Evolutionary conservation across 2,797 vertebrate species (phyloP), one percentile per base, ranked within the genome.

Genomic region (Epinephelus awoara): DNA sequence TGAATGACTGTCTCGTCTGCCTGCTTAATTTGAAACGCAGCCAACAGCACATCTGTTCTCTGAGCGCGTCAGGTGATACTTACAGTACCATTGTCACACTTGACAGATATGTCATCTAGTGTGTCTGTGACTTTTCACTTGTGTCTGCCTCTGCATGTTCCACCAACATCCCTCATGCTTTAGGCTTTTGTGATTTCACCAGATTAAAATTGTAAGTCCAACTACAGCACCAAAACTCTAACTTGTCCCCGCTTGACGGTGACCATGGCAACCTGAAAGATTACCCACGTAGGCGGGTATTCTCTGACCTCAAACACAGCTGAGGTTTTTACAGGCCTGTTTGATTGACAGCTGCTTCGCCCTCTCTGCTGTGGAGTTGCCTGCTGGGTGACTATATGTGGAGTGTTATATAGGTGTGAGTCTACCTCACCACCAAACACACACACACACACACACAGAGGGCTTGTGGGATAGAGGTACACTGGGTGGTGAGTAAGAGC

Each of bases 41-140:
- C 78, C 74, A 74, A 2, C 64, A 59, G 71, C 67, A 87, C 87
- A 87, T 77, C 86, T 89, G 87, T 68, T 90, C 62, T 72, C 23
- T 15, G 64, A 67, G 21, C 34, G 65, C 42, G 58, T 77, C 63
- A 57, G 56, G 42, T 12, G 40, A 12, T 12, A 34, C 34, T 8
- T 46, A 18, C 15, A 47, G 46, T 52, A 14, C 59, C 14, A 14
- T 3, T 42, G 63, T 77, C 54, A 40, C 29, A 1, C 38, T 67
- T 47, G 10, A 50, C 58, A 27, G 29, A 21, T 46, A 11, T 23
- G 46, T 67, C 42, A 51, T 44, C 15, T 44, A 44, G 42, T 18
- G 2, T 15, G 49, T 69, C 34, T 72, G 25, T 57, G 61, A 29
- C 47, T 55, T 25, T 52, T 59, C 34, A 0, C 55, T 18, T 56